Percentiles rank a stretch among this genome's conserved stretches.
Evolutionary conservation across 1,140 invertebrate species (phyloP).

Genomic region (Schlechtendalia chinensis): DNA sequence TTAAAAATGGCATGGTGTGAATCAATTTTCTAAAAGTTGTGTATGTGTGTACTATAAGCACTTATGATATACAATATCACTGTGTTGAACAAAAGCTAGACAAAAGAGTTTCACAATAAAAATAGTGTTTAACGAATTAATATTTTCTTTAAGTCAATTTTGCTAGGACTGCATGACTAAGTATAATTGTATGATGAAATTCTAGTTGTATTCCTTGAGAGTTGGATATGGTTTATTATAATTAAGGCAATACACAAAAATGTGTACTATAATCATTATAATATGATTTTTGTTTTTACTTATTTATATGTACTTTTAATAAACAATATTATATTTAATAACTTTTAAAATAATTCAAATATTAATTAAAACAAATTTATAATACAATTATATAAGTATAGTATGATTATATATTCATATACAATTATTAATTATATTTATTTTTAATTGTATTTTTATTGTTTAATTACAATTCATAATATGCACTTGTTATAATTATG

Average conservation of each 20-base stretch:
- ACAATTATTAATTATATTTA: no score
- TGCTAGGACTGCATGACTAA: no score
- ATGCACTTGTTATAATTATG: no score
- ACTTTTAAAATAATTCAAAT: no score
- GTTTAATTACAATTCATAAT: no score
- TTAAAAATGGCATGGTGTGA: not conserved
- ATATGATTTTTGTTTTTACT: no score
- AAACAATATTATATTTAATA: no score
- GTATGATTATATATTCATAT: no score
- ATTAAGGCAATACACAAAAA: not conserved
- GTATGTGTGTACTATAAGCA: not conserved
- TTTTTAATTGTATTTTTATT: no score
- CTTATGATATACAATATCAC: not conserved
- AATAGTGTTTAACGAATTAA: not conserved
- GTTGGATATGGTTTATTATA: not conserved
- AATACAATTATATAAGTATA: no score
- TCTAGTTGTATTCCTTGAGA: not conserved
- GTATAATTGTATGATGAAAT: not conserved
- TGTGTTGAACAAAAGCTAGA: not conserved
- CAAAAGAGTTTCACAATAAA: conserved; percentile 5
- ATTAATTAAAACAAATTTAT: no score
- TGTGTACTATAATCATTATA: not conserved
- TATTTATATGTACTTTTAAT: no score
- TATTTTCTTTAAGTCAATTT: not conserved
- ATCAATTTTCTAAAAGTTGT: conserved; percentile 16